phyloP scores from a whole-genome alignment of 92 coral and sea anemone genomes.

The Pocillopora meandrina region DNA sequence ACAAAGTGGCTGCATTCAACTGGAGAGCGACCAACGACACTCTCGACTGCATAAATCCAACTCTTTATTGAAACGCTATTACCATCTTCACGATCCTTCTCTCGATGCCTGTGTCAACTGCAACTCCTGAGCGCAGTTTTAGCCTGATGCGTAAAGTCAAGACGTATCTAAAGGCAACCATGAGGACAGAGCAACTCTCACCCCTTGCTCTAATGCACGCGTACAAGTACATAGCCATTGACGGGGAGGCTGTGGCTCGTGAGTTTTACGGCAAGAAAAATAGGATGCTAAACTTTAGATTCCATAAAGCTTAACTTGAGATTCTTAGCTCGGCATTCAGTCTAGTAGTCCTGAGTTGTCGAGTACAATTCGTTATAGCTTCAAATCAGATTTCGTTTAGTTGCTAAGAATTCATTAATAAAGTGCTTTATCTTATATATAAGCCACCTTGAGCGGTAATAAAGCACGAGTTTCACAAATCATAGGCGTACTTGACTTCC shows the following conservation, averaged over 20 bases:
- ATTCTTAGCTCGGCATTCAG: too few relatives aligned
- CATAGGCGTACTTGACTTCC: too few relatives aligned
- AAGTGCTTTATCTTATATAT: too few relatives aligned
- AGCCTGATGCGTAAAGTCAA: slow-evolving; percentile 51
- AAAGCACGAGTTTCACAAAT: too few relatives aligned
- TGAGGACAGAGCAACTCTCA: slow-evolving; percentile 47
- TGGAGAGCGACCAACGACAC: slow-evolving; percentile 50
- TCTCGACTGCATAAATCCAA: slow-evolving; percentile 48
- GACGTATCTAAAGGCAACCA: slow-evolving; percentile 48
- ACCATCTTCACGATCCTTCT: slow-evolving; percentile 43
- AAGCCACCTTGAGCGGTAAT: too few relatives aligned
- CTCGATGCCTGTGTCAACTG: slow-evolving; percentile 68
- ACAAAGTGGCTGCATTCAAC: slow-evolving; percentile 60
- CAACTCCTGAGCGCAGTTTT: slow-evolving; percentile 48
- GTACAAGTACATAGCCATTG: slow-evolving; percentile 63
- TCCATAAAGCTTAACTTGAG: too few relatives aligned
- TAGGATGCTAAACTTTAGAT: slow-evolving; percentile 59
- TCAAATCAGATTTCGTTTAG: too few relatives aligned
- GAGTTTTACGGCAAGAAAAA: slow-evolving; percentile 50
- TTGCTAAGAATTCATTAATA: too few relatives aligned
- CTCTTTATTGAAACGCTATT: slow-evolving; percentile 40
- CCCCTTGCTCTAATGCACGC: slow-evolving; percentile 46
- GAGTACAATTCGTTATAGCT: too few relatives aligned
- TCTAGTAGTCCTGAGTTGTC: too few relatives aligned
- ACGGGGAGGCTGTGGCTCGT: slow-evolving; percentile 34